Percentiles rank a stretch among this genome's conserved stretches.
These are phyloP conservation scores for Cyanoramphus novaezelandiae DNA, from an alignment of 2,113 vertebrate genomes.

Conservation along the genomic window DNA sequence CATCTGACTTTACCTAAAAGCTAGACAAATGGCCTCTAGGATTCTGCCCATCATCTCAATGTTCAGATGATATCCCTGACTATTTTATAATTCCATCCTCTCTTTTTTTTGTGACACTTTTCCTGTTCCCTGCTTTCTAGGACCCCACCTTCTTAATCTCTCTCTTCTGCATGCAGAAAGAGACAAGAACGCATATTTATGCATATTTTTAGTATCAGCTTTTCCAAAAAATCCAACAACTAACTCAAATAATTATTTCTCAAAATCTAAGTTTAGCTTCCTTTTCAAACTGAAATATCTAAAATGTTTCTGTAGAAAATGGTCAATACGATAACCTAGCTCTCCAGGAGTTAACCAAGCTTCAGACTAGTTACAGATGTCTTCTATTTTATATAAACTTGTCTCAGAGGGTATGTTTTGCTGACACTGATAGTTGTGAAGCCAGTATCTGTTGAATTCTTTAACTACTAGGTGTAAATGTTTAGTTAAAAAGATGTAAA, in stretches of 20 bases:
- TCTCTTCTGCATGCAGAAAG: background rate
- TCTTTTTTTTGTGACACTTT: background rate
- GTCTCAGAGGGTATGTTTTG: background rate
- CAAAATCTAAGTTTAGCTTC: background rate
- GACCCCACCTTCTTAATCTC: background rate
- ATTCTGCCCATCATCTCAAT: background rate
- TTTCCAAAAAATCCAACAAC: background rate
- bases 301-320: background rate
- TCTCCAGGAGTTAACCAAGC: background rate
- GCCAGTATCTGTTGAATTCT: background rate
- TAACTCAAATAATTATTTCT: background rate
- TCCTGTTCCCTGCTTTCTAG: background rate
- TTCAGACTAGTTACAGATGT: background rate
- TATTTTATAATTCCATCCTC: background rate
- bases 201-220: background rate
- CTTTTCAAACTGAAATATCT: background rate
- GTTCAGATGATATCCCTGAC: background rate
- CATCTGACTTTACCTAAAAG: background rate
- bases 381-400: background rate
- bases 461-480: background rate
- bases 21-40: background rate
- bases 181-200: background rate
- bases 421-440: background rate
- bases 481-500: background rate
- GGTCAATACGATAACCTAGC: background rate